Conservation (phyloP, 64 coral and sea anemone species). For the Pocillopora verrucosa region DNA sequence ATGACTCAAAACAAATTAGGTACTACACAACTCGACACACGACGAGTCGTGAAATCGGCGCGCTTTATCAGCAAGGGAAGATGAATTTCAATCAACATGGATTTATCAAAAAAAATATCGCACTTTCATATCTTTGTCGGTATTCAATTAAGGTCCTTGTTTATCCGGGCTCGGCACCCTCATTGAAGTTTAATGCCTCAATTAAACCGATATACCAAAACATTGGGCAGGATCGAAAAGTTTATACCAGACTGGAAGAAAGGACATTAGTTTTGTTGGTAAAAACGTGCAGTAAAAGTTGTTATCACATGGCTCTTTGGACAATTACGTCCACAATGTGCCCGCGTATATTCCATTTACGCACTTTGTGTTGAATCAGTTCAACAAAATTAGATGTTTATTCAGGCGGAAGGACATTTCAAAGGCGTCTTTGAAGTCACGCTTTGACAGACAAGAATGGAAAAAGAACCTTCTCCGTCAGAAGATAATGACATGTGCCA, state of each 20-base stretch:
- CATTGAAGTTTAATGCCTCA: slow-evolving; percentile 16
- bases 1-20: slow-evolving; percentile 34
- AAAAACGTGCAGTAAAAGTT: background rate
- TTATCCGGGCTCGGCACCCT: background rate
- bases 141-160: slow-evolving; percentile 41
- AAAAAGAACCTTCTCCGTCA: background rate
- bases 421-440: slow-evolving; percentile 43
- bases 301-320: background rate
- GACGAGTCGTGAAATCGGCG: slow-evolving; percentile 5
- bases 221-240: background rate
- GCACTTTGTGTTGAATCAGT: slow-evolving; percentile 4
- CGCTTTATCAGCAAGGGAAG: slow-evolving; percentile 9
- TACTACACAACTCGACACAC: background rate
- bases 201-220: slow-evolving; percentile 31
- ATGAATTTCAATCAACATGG: slow-evolving; percentile 37
- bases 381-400: slow-evolving; percentile 39
- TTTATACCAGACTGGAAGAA: background rate
- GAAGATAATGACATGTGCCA: background rate
- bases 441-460: slow-evolving; percentile 29
- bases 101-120: slow-evolving; percentile 34
- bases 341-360: slow-evolving; percentile 2
- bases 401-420: slow-evolving; percentile 35
- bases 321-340: background rate
- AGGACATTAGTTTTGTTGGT: background rate
- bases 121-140: slow-evolving; percentile 13